These are phyloP conservation scores for Helicoverpa armigera DNA, from an alignment of 1,140 invertebrate species.

Conservation along the genomic window DNA sequence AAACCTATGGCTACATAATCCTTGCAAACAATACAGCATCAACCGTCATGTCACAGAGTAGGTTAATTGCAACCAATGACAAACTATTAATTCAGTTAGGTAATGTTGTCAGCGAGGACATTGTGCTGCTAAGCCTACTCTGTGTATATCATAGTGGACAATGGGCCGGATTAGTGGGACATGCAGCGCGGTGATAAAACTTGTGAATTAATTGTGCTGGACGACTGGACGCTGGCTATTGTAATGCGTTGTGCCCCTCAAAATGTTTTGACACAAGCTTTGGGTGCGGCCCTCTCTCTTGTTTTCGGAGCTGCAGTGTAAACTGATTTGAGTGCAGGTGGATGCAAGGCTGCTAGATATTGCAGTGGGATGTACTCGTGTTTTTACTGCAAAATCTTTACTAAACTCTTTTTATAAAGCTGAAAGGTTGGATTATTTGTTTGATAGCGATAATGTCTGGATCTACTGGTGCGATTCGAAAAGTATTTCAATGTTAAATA, in stretches of 20 bases:
- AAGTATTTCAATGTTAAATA: no score
- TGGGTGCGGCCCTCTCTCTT: background rate
- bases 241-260: background rate
- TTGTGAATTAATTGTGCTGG: conserved; percentile 40
- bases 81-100: conserved; percentile 47
- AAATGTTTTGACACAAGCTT: conserved; percentile 31
- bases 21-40: conserved; percentile 11
- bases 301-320: background rate
- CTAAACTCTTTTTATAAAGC: no score
- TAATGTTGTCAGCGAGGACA: conserved; percentile 35
- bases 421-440: no score
- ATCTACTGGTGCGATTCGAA: no score
- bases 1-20: conserved; percentile 2
- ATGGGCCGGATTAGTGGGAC: conserved; percentile 41
- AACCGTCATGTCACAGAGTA: conserved; percentile 14
- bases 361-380: no score
- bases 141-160: conserved; percentile 36
- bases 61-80: conserved; percentile 41
- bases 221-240: conserved; percentile 16
- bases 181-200: conserved; percentile 40
- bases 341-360: no score
- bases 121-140: conserved; percentile 23
- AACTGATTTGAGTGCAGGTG: background rate
- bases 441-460: no score
- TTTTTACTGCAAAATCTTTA: no score